Evolutionary conservation across 2,888 invertebrate species (phyloP).

Genomic region (Sphaeridia pumilis): DNA sequence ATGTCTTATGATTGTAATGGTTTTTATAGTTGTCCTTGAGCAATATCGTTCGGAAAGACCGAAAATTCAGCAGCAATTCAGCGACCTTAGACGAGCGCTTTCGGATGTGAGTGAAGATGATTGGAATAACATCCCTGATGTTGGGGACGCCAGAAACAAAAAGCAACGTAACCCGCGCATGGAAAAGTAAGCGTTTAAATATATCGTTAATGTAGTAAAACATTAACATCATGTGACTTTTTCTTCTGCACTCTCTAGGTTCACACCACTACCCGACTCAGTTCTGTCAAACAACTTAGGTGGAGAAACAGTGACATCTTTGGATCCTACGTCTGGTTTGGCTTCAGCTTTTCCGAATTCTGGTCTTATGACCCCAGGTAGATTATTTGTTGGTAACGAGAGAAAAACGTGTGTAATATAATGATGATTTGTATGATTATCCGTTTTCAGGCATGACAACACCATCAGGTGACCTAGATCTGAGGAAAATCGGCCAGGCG

Average conservation of each 20-base stretch:
- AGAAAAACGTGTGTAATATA: not conserved
- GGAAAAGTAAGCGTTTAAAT: constrained; percentile 54
- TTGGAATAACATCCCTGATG: constrained; percentile 96
- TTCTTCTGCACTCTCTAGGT: too few species aligned
- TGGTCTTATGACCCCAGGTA: constrained; percentile 70
- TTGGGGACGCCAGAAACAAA: constrained; percentile 95
- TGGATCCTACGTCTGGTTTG: constrained; percentile 75
- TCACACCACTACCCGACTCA: constrained; percentile 94
- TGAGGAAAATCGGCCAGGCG: constrained; percentile 97
- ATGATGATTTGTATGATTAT: constrained; percentile 2
- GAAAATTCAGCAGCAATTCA: constrained; percentile 99
- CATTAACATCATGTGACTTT: too few species aligned
- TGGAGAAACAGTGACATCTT: constrained; percentile 61
- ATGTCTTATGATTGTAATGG: not conserved
- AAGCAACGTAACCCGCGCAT: constrained; percentile 89
- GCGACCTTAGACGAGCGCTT: constrained; percentile 82
- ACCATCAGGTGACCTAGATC: constrained; percentile 70
- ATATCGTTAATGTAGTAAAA: not conserved
- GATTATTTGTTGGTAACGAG: constrained; percentile 40
- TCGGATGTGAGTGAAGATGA: constrained; percentile 77
- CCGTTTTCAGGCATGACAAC: constrained; percentile 40
- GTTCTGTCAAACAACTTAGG: constrained; percentile 76
- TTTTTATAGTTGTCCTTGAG: constrained; percentile 67
- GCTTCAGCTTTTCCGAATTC: constrained; percentile 53
- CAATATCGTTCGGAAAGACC: constrained; percentile 95